Percentiles rank a stretch among this genome's conserved stretches.
phyloP scores from a whole-genome alignment of 64 coral and sea anemone species.

The Stichodactyla helianthus region DNA sequence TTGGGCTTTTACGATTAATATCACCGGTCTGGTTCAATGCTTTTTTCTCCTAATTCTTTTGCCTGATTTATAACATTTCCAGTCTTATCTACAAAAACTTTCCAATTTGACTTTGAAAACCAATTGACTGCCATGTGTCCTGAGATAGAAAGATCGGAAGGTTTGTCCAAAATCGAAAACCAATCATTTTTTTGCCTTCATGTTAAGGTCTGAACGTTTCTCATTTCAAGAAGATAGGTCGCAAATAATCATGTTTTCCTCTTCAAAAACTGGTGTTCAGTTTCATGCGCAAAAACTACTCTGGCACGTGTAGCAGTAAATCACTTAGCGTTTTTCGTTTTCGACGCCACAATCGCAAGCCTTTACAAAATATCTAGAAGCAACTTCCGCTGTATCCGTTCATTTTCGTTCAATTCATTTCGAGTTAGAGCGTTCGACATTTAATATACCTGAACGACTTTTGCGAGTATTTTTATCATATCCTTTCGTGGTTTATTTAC shows the following conservation, averaged over 20 bases:
- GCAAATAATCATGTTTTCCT: too few species aligned
- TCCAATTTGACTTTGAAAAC: background rate
- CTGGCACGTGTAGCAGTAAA: background rate
- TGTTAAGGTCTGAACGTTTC: too few species aligned
- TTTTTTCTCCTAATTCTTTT: background rate
- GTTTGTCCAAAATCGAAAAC: background rate
- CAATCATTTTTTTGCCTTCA: background rate
- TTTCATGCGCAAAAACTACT: background rate
- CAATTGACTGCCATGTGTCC: background rate
- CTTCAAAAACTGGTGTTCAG: background rate
- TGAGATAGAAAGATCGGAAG: background rate
- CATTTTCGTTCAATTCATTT: background rate
- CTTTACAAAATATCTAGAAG: background rate
- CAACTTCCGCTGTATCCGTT: background rate
- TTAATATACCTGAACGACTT: background rate
- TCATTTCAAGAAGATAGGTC: too few species aligned
- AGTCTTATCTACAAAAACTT: background rate
- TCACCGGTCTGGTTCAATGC: background rate
- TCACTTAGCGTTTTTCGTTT: background rate
- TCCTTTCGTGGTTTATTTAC: too few species aligned
- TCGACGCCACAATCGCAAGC: background rate
- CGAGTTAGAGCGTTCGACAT: background rate
- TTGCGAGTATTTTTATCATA: background rate
- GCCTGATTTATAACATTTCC: background rate
- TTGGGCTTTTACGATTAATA: background rate